phyloP scores from a whole-genome alignment of 2,113 vertebrate genomes.

The Rhizomys pruinosus region DNA sequence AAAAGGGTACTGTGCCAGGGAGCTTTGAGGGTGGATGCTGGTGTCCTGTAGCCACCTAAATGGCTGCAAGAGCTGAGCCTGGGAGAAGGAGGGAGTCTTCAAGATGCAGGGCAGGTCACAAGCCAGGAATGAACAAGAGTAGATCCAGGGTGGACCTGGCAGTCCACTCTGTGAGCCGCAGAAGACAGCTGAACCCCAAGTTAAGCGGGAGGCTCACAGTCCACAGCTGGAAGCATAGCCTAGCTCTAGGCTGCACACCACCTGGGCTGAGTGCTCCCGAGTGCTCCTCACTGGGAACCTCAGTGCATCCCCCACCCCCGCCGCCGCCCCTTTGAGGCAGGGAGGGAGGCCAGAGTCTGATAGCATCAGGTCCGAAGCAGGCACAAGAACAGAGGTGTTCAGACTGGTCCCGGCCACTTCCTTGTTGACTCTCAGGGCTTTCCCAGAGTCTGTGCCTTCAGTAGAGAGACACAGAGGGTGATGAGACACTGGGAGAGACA shows the following conservation, averaged over 20 bases:
- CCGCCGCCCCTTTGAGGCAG: accelerated
- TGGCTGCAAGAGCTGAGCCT: not conserved
- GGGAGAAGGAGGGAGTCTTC: too few species aligned
- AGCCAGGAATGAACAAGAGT: accelerated
- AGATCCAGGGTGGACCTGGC: accelerated
- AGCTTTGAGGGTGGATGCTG: too few species aligned
- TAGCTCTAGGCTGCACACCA: accelerated
- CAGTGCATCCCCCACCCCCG: accelerated
- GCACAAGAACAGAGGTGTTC: accelerated
- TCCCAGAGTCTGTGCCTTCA: not conserved
- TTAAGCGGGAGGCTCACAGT: accelerated
- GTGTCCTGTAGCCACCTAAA: too few species aligned
- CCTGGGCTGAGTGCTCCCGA: accelerated
- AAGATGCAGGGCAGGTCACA: not conserved
- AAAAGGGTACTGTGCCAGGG: too few species aligned
- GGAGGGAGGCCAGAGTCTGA: not conserved
- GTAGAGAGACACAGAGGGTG: not conserved
- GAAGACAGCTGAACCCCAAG: accelerated
- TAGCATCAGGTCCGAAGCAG: not conserved
- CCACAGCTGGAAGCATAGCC: accelerated
- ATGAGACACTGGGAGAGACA: not conserved
- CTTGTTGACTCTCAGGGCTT: accelerated
- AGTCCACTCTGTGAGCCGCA: accelerated
- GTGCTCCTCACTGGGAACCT: accelerated
- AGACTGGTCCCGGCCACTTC: accelerated